phyloP scores from a whole-genome alignment of 2,113 vertebrate genomes.

The Lasiurus cinereus region DNA sequence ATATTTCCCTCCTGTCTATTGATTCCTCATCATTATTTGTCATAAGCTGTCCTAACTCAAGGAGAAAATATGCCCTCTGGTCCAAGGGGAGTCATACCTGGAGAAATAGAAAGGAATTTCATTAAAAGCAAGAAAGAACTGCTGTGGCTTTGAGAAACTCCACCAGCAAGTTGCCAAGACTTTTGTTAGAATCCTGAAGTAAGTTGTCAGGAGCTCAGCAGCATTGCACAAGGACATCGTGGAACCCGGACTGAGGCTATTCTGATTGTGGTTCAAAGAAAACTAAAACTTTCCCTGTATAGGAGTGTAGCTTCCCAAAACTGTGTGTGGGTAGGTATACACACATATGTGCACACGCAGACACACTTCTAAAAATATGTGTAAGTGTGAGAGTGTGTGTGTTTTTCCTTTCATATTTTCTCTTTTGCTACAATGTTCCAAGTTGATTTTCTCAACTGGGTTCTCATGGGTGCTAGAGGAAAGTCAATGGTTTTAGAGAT shows the following conservation, averaged over 20 bases:
- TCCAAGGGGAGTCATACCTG: constrained; percentile 91
- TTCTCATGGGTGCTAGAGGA: neutral
- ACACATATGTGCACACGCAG: neutral
- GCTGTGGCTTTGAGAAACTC: constrained; percentile 88
- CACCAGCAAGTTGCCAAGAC: constrained; percentile 86
- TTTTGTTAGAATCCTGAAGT: constrained; percentile 75
- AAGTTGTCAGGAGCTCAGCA: neutral
- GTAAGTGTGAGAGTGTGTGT: neutral
- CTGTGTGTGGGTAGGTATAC: fast-evolving
- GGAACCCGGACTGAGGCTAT: neutral
- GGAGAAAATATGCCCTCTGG: constrained; percentile 90
- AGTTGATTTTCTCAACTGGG: neutral
- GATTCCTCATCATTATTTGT: constrained; percentile 94
- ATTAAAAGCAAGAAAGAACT: constrained; percentile 91
- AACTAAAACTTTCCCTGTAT: neutral
- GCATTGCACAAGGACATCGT: fast-evolving
- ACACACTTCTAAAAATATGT: neutral
- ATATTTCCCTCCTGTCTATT: constrained; percentile 91
- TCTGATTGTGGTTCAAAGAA: neutral
- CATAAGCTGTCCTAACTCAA: constrained; percentile 91
- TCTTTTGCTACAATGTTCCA: neutral
- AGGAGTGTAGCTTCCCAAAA: neutral
- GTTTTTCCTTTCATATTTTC: neutral
- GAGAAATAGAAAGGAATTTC: constrained; percentile 93
- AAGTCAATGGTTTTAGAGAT: constrained; percentile 46